phyloP scores from a whole-genome alignment of 1,140 invertebrate species.

The Drosophila truncata region DNA sequence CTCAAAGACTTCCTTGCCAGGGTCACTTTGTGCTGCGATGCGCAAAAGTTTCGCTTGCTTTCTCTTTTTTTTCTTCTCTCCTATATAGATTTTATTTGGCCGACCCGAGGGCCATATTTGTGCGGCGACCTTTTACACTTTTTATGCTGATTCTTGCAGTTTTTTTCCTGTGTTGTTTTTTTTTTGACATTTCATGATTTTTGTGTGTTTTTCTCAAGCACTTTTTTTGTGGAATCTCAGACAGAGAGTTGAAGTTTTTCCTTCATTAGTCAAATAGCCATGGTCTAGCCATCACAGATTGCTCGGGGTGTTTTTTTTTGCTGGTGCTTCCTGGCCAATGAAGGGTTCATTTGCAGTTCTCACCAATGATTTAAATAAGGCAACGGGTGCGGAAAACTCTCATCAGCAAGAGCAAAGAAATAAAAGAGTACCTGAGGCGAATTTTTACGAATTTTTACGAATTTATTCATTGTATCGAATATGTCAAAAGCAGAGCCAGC shows the following conservation, averaged over 20 bases:
- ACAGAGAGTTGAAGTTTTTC: constrained; percentile 17
- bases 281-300: constrained; percentile 33
- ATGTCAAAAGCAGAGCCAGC: constrained; percentile 41
- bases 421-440: constrained; percentile 52
- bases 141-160: constrained; percentile 67
- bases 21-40: constrained; percentile 74
- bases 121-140: constrained; percentile 55
- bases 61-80: constrained; percentile 7
- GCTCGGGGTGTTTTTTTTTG: constrained; percentile 22
- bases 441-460: constrained; percentile 29
- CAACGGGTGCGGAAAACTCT: constrained; percentile 28
- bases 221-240: constrained; percentile 42
- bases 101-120: constrained; percentile 51
- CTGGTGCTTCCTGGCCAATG: constrained; percentile 25
- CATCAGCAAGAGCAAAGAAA: constrained; percentile 52
- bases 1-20: constrained; percentile 46
- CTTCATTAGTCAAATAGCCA: constrained; percentile 61
- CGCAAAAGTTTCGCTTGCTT: constrained; percentile 61
- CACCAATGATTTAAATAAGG: constrained; percentile 52
- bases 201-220: constrained; percentile 13
- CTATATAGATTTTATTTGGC: constrained; percentile 55
- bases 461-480: constrained; percentile 43
- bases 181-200: constrained; percentile 50
- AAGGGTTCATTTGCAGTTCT: constrained; percentile 54
- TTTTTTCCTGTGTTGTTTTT: constrained; percentile 27